These are phyloP conservation scores for Prunella strophiata DNA, from an alignment of 2,797 vertebrate genomes.

Conservation along the genomic window DNA sequence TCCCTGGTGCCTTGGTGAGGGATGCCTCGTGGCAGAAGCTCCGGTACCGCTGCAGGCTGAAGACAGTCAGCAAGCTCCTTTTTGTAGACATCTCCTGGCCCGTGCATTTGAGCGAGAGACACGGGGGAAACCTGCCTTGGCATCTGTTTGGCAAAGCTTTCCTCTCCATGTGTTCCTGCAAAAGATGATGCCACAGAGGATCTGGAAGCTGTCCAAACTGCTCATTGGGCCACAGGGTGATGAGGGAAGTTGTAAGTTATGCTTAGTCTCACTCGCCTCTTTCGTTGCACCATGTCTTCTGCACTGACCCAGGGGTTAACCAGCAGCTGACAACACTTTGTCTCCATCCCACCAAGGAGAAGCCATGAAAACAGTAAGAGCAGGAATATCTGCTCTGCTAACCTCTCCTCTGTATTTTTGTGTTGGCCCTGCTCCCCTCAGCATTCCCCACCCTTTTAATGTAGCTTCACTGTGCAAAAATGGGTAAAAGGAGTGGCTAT, in stretches of 20 bases:
- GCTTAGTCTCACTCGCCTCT: neutral
- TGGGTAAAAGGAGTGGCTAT: neutral
- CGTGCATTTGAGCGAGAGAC: slow-evolving; percentile 79
- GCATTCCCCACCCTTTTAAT: neutral
- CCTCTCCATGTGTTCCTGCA: slow-evolving; percentile 63
- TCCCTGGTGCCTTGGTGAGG: slow-evolving; percentile 73
- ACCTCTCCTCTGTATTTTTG: neutral
- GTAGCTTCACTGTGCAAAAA: neutral
- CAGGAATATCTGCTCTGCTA: neutral
- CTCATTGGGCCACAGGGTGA: neutral
- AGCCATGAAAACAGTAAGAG: neutral
- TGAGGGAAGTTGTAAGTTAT: neutral
- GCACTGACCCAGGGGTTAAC: neutral
- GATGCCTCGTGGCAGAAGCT: slow-evolving; percentile 87
- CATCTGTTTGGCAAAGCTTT: slow-evolving; percentile 50
- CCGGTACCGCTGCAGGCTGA: slow-evolving; percentile 85
- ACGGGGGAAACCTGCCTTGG: slow-evolving; percentile 75
- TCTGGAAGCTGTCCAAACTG: neutral
- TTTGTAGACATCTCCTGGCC: slow-evolving; percentile 69
- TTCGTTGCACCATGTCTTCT: neutral
- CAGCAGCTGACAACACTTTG: neutral
- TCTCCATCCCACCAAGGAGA: neutral
- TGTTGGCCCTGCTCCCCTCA: neutral
- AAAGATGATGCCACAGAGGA: slow-evolving; percentile 27
- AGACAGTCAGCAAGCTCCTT: slow-evolving; percentile 77